Base-by-base conservation (phyloP, 1,140 invertebrate genomes). In the Linepithema humile region DNA sequence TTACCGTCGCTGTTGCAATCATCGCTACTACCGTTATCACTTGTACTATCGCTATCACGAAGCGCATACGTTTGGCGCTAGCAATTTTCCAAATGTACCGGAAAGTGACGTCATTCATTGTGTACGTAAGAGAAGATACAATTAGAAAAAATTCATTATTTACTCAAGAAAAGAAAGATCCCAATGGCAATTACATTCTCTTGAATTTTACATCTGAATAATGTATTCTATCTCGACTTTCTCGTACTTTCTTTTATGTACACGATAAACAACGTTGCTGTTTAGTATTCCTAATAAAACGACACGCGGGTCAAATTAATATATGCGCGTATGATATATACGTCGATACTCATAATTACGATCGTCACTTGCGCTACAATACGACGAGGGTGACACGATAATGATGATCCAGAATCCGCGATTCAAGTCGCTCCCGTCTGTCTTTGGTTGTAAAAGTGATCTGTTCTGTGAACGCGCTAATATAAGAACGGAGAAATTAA, bases 341-440 rank as follows among this genome's bases (percentile, higher is more conserved):
- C 23, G n/a, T 53, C 26, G 32, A 64, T 77, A 65, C 10, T 64
- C n/a, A n/a, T 29, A 32, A 80, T 69, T 43, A 17, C 50, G 35
- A 57, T 57, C 35, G 75, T 80, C n/a, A 26, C 26, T 45, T 67
- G 59, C 59, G 26, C 23, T 69, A 53, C 62, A 35, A 80, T 55
- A 80, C 48, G 75, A 80, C 62, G 75, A 69, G 64, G 48, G 75
- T 80, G 75, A 57, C 50, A 57, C 48, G 48, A 70, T 70, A 70
- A 78, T 67, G 60, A 32, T 80, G 75, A 80, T 53, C 40, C 62
- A 40, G 45, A 32, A 78, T n/a, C n/a, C 32, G 62, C 45, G 45
- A 67, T 29, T 32, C 0, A 69, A 55, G 35, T 55, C 62, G 10
- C 62, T 53, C 62, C 62, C 35, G 35, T 80, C 64, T 69, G 57